Conservation (phyloP, 2,888 invertebrate genomes). For the Chrysina gloriosa region DNA sequence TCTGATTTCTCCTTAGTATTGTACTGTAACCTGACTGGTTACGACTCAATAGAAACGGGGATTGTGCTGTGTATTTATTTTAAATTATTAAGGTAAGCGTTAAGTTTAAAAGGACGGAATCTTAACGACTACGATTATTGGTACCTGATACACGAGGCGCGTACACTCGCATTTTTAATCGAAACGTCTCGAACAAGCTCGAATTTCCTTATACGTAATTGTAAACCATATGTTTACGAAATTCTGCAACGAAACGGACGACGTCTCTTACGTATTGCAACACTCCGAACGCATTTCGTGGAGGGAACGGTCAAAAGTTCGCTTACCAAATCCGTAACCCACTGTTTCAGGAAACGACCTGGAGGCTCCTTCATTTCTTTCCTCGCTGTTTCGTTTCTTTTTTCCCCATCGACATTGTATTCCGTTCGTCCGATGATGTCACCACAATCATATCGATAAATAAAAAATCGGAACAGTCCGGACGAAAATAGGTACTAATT, state of each 20-base stretch:
- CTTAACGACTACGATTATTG: constrained; percentile 11
- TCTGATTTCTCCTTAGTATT: too few species aligned
- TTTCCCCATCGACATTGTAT: not conserved
- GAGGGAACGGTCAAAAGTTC: too few species aligned
- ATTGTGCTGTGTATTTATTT: constrained; percentile 18
- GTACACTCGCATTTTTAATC: constrained; percentile 3
- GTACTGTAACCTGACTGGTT: too few species aligned
- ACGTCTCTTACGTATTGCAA: not conserved
- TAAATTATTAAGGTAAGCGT: constrained; percentile 6
- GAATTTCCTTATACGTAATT: constrained; percentile 23
- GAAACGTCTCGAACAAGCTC: not conserved
- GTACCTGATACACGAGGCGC: not conserved
- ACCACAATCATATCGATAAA: constrained; percentile 35
- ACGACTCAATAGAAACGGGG: too few species aligned
- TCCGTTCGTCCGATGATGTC: constrained; percentile 16
- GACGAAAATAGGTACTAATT: constrained; percentile 28
- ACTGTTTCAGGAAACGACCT: constrained; percentile 31
- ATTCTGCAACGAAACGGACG: constrained; percentile 13
- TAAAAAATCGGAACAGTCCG: constrained; percentile 24
- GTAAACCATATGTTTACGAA: constrained; percentile 17
- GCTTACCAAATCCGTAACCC: too few species aligned
- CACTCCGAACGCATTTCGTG: not conserved
- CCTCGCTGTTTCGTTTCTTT: not conserved
- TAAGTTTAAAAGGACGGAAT: constrained; percentile 17
- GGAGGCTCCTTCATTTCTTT: too few species aligned